Conservation (phyloP, 2,113 vertebrate genomes). For the Hiodon tergisus region DNA sequence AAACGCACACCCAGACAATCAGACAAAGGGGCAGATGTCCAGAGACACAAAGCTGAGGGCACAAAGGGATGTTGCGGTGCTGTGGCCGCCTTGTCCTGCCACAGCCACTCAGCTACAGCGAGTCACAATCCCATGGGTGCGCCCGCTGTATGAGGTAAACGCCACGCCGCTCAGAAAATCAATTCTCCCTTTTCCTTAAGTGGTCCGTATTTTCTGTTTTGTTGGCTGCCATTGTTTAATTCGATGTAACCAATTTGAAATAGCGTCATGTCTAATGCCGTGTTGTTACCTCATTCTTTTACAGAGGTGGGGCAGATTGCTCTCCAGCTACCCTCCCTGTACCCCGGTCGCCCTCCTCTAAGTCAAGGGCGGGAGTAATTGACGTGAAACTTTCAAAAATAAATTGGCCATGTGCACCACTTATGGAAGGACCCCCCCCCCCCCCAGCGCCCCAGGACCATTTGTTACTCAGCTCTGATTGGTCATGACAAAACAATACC, state of each 20-base stretch:
- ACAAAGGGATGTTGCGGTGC: slow-evolving; percentile 4
- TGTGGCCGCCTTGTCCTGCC: slow-evolving; percentile 4
- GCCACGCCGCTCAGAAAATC: slow-evolving; percentile 80
- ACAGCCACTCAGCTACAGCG: slow-evolving; percentile 30
- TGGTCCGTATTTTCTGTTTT: slow-evolving; percentile 93
- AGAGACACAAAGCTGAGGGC: not conserved
- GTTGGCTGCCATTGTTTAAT: slow-evolving; percentile 63
- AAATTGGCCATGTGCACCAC: slow-evolving; percentile 82
- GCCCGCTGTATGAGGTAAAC: slow-evolving; percentile 69
- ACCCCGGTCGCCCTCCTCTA: slow-evolving; percentile 63
- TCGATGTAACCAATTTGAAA: slow-evolving; percentile 91
- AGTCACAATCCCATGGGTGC: slow-evolving; percentile 44
- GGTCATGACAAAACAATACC: slow-evolving; percentile 99
- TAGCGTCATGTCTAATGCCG: slow-evolving; percentile 87
- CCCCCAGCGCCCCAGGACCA: slow-evolving; percentile 78
- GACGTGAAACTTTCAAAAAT: slow-evolving; percentile 94
- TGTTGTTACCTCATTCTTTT: slow-evolving; percentile 87
- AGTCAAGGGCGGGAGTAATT: slow-evolving; percentile 96
- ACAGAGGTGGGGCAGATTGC: slow-evolving; percentile 49
- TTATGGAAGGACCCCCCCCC: slow-evolving; percentile 70
- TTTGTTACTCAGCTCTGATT: slow-evolving; percentile 98
- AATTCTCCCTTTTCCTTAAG: slow-evolving; percentile 85
- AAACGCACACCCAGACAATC: not conserved
- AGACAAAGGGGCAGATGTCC: not conserved
- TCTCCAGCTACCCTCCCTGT: slow-evolving; percentile 9